Evolutionary conservation across 1,140 invertebrate genomes (phyloP).

Genomic region (Drosophila ogumai): DNA sequence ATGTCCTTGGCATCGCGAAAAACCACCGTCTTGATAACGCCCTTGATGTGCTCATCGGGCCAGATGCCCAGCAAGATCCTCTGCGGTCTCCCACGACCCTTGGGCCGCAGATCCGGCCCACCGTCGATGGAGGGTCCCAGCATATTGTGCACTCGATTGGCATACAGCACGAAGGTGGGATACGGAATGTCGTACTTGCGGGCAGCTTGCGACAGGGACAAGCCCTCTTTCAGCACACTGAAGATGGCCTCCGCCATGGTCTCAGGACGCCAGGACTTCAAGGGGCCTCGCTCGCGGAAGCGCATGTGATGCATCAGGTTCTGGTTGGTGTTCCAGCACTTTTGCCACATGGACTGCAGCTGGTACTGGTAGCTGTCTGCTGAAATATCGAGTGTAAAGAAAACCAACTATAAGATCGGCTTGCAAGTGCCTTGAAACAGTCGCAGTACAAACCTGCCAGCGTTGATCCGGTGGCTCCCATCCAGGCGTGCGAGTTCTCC

Average conservation of each 20-base stretch:
- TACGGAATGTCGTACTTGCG: slow-evolving; percentile 97
- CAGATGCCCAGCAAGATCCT: slow-evolving; percentile 95
- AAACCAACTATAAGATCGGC: slow-evolving; percentile 22
- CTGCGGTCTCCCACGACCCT: slow-evolving; percentile 94
- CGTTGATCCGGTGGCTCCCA: slow-evolving; percentile 92
- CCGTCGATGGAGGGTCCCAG: slow-evolving; percentile 95
- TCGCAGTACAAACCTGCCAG: slow-evolving; percentile 92
- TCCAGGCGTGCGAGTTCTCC: slow-evolving; percentile 95
- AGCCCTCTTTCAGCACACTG: slow-evolving; percentile 94
- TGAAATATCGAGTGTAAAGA: slow-evolving; percentile 57
- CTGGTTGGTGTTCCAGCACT: slow-evolving; percentile 95
- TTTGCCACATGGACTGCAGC: slow-evolving; percentile 97
- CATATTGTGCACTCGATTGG: slow-evolving; percentile 97
- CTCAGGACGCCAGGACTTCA: slow-evolving; percentile 97
- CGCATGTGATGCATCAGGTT: slow-evolving; percentile 94
- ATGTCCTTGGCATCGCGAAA: slow-evolving; percentile 93
- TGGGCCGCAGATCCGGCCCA: slow-evolving; percentile 94
- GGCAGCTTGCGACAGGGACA: slow-evolving; percentile 95
- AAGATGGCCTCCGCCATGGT: slow-evolving; percentile 97
- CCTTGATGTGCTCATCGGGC: slow-evolving; percentile 96
- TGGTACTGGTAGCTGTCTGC: slow-evolving; percentile 97
- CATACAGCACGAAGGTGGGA: slow-evolving; percentile 96
- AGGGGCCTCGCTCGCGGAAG: slow-evolving; percentile 94
- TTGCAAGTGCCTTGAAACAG: slow-evolving; percentile 5
- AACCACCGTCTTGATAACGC: slow-evolving; percentile 95